A percentile compares a stretch with the other conserved stretches of the same genome.
Evolutionary conservation across 2,888 invertebrate species (phyloP).

Genomic region (Scotopteryx bipunctaria): DNA sequence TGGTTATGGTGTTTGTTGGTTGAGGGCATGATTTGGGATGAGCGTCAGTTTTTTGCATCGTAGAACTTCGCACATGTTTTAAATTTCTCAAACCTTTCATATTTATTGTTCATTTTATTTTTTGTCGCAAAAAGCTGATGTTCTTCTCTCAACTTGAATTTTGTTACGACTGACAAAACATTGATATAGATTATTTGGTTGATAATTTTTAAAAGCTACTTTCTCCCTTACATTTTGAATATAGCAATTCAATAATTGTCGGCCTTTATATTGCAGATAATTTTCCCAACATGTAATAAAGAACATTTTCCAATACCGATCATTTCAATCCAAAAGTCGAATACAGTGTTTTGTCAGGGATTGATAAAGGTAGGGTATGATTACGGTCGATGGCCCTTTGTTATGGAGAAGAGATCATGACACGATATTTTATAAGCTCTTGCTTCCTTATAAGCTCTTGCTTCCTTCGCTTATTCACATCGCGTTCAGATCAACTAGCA

Average conservation of each 20-base stretch:
- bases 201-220: background rate
- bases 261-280: too few relatives aligned
- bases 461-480: background rate
- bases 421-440: too few relatives aligned
- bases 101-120: too few relatives aligned
- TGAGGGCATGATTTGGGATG: background rate
- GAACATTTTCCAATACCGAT: background rate
- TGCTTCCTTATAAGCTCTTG: constrained; percentile 2
- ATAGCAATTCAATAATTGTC: background rate
- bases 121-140: background rate
- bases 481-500: constrained; percentile 2
- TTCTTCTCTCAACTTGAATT: background rate
- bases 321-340: background rate
- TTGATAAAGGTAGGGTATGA: background rate
- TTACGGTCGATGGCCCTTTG: background rate
- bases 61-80: too few relatives aligned
- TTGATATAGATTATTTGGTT: background rate
- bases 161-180: constrained; percentile 8
- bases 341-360: constrained; percentile 16
- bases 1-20: background rate
- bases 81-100: too few relatives aligned
- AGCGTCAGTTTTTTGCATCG: background rate
- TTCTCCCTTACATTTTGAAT: background rate
- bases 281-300: too few relatives aligned
- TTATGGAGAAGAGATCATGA: constrained; percentile 16